A percentile compares a stretch with the other conserved stretches of the same genome.
Evolutionary conservation across 37 sponge, comb jelly and placozoan species (phyloP).

Genomic region (Axinella damicornis): DNA sequence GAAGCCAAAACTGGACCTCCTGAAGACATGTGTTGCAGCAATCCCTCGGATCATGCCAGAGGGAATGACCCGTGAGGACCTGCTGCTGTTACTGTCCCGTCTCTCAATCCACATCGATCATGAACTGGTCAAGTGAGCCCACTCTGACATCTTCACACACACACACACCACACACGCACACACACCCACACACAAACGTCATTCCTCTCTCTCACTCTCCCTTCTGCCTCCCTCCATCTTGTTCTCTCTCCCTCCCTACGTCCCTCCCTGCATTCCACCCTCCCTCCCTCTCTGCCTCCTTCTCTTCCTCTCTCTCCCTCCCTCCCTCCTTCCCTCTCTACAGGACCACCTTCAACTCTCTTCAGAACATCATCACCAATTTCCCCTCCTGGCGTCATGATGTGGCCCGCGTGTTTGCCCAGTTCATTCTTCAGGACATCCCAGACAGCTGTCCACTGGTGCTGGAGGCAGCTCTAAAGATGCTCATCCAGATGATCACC

Average conservation of each 20-base stretch:
- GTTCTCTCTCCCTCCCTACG: too few species aligned
- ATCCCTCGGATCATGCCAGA: slow-evolving; percentile 87
- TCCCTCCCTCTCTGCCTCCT: too few species aligned
- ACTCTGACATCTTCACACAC: neutral
- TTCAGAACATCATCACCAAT: slow-evolving; percentile 84
- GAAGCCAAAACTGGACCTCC: slow-evolving; percentile 93
- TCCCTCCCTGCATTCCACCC: too few species aligned
- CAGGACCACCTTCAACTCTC: slow-evolving; percentile 71
- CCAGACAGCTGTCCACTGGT: slow-evolving; percentile 89
- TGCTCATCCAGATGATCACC: slow-evolving; percentile 73
- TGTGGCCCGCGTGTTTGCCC: slow-evolving; percentile 68
- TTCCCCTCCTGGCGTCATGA: slow-evolving; percentile 74
- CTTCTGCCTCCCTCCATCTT: too few species aligned
- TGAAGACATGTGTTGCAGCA: slow-evolving; percentile 95
- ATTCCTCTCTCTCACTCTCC: too few species aligned
- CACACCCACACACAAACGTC: neutral
- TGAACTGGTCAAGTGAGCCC: slow-evolving; percentile 75
- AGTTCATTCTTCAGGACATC: slow-evolving; percentile 87
- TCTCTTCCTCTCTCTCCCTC: neutral
- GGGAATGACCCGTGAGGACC: slow-evolving; percentile 73
- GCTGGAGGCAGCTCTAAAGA: slow-evolving; percentile 78
- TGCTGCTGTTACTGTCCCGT: slow-evolving; percentile 85
- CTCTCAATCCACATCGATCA: slow-evolving; percentile 93
- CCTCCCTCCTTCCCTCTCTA: neutral
- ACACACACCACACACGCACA: neutral